phyloP scores from a whole-genome alignment of 1,140 invertebrate genomes.

The Andrena cerasifolii region DNA sequence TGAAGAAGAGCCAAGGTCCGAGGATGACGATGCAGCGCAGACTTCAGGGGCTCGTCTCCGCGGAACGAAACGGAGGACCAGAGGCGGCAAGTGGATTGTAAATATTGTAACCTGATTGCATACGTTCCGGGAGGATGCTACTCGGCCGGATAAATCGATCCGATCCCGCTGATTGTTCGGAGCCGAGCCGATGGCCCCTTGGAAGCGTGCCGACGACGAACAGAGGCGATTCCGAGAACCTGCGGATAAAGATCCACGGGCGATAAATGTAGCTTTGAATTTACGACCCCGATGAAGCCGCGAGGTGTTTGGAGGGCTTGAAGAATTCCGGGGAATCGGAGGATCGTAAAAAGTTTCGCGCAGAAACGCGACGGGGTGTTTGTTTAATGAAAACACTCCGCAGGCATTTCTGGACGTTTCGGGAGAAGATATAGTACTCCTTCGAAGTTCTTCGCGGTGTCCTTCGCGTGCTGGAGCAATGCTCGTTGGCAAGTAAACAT shows the following conservation, averaged over 20 bases:
- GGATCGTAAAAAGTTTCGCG: not conserved
- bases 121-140: not conserved
- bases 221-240: too few species aligned
- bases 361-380: not conserved
- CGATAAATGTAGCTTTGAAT: too few species aligned
- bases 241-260: too few species aligned
- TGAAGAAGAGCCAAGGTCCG: not conserved
- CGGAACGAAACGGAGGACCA: not conserved
- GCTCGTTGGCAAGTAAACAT: too few species aligned
- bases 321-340: not conserved
- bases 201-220: not conserved
- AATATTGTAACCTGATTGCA: not conserved
- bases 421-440: not conserved
- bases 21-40: constrained; percentile 14
- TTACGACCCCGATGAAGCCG: too few species aligned
- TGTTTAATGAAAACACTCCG: not conserved
- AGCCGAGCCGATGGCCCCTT: too few species aligned
- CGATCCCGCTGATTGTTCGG: not conserved
- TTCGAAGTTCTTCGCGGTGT: too few species aligned
- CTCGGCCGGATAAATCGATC: not conserved
- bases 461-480: too few species aligned
- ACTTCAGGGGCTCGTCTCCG: constrained; percentile 1
- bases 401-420: not conserved
- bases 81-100: not conserved
- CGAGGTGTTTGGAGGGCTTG: too few species aligned